Conservation (phyloP, 2,797 vertebrate genomes). For the Salmo trutta region DNA sequence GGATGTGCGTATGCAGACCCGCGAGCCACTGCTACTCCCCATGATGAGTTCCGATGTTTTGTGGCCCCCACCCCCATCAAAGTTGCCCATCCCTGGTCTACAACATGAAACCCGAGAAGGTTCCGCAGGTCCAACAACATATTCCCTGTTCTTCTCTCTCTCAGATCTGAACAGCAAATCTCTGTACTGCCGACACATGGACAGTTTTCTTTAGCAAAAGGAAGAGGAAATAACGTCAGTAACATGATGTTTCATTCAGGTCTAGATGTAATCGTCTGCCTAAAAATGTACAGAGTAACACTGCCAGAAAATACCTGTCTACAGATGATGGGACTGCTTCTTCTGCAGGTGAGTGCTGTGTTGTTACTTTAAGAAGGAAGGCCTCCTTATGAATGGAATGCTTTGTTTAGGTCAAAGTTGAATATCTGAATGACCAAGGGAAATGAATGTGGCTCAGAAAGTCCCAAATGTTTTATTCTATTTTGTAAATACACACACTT, state of each 20-base stretch:
- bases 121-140: slow-evolving; percentile 6
- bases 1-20: no score
- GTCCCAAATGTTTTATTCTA: neutral
- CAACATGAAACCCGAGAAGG: slow-evolving; percentile 15
- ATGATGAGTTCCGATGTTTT: no score
- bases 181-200: neutral
- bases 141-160: neutral
- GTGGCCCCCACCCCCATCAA: no score
- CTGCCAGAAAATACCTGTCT: slow-evolving; percentile 32
- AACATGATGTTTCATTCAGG: neutral
- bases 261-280: slow-evolving; percentile 1
- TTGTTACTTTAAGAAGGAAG: slow-evolving; percentile 23
- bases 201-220: neutral
- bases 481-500: neutral
- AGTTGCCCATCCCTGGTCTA: no score
- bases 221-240: neutral
- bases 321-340: neutral
- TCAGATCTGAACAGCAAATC: slow-evolving; percentile 9
- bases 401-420: slow-evolving; percentile 65
- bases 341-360: slow-evolving; percentile 19
- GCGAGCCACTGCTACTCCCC: no score
- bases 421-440: slow-evolving; percentile 36
- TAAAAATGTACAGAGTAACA: slow-evolving; percentile 15
- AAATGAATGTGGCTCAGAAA: neutral
- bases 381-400: slow-evolving; percentile 13